Base-by-base conservation (phyloP, 2,113 vertebrate species). In the Oncorhynchus tshawytscha region DNA sequence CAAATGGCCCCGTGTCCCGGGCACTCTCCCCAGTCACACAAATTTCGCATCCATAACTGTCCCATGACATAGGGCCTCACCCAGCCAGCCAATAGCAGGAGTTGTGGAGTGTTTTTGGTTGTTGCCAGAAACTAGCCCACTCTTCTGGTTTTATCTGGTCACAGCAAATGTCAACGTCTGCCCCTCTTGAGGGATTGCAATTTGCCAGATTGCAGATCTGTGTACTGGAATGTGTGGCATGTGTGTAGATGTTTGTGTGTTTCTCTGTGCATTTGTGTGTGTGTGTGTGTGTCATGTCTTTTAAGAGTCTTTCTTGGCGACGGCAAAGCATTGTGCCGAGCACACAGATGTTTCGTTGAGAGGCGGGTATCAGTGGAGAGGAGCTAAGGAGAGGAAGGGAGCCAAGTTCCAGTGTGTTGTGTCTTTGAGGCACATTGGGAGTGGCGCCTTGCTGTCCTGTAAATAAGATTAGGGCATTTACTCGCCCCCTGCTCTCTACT, bases 341-440 rank as follows among this genome's bases (percentile, higher is more conserved):
- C 78, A 25, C 74, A 82, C 90, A 91, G 88, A 91, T 91, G 91
- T 89, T 90, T 85, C 84, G 84, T 85, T 90, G 81, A 71, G 73
- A 48, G 71, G 67, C 25, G 69, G 60, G 73, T 75, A 81, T 81
- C 74, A 72, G 69, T 27, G 71, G 65, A 84, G 77, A 77, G 24
- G 82, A 83, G 66, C 76, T 27, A 73, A 78, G 81, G 67, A 84
- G 74, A 77, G 75, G 82, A 83, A 66, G 2, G 6, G 67, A 81
- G 79, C 85, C 89, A 88, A 87, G 82, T 75, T 67, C 34, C 51
- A 54, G 51, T 54, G 16, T 54, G 51, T 54, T 54, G 72, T 29
- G 86, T 88, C 87, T 85, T 88, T 88, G 78, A 87, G 80, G 83
- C 83, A 66, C 72, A 78, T 31, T 66, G 84, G 84, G 78, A 60